Percentiles rank a stretch among this genome's conserved stretches.
Conservation (phyloP, 2,888 invertebrate genomes). For the Troglohyphantes excavatus region DNA sequence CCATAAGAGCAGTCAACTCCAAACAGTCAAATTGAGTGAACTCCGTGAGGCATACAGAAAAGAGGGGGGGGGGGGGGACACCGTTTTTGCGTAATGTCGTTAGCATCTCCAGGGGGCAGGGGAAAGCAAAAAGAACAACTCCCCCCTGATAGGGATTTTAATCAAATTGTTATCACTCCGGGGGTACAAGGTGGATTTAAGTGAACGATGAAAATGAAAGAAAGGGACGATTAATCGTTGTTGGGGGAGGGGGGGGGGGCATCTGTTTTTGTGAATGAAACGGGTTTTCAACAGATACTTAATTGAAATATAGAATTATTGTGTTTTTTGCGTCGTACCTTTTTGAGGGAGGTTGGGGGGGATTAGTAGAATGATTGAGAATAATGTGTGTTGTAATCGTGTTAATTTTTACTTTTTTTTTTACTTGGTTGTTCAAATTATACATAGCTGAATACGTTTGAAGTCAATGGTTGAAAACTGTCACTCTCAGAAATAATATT, state of each 20-base stretch:
- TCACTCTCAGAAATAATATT: no score
- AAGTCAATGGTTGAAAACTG: no score
- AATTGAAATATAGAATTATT: conserved; percentile 58
- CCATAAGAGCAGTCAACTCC: not conserved
- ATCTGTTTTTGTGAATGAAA: not conserved
- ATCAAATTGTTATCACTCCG: conserved; percentile 57
- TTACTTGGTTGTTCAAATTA: no score
- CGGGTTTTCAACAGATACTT: conserved; percentile 26
- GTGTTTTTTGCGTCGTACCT: not conserved
- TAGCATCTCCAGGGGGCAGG: conserved; percentile 16
- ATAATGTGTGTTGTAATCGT: no score
- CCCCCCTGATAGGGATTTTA: conserved; percentile 56
- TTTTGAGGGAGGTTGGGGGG: no score
- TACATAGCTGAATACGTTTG: no score
- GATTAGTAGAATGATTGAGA: no score
- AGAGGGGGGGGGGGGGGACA: not conserved
- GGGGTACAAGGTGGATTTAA: conserved; percentile 46
- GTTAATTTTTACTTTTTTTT: no score
- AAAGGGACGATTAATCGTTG: conserved; percentile 63
- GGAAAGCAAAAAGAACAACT: conserved; percentile 30
- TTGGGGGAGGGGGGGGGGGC: not conserved
- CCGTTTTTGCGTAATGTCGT: conserved; percentile 46
- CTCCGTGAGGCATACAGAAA: no score
- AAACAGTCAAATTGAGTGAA: not conserved
- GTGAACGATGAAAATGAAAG: conserved; percentile 41